Evolutionary conservation across 2,797 vertebrate genomes (phyloP), one percentile per base, ranked within the genome.

Genomic region (Hippocampus kuda): DNA sequence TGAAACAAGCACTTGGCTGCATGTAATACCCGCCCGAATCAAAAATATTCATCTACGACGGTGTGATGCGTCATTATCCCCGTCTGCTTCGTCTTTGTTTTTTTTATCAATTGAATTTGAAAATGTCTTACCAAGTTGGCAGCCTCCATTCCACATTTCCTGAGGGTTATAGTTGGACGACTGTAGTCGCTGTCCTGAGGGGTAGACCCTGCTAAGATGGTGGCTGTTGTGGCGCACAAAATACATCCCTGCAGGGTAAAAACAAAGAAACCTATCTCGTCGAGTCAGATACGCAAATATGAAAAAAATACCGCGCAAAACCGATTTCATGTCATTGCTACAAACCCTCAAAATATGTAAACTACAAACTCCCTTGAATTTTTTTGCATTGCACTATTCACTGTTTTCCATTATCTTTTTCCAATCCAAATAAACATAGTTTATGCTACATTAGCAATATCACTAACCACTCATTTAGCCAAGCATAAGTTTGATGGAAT

Each of bases 141-240:
- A 98, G 70, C 95, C 96, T 0, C 77, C 90, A 0, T 98, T 98
- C 95, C 96, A 99, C 96, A 98, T 97, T 63, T 97, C 94, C 88
- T 98, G 95, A 73, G 95, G 96, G 83, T 94, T 93, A 81, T 93
- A 98, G 90, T 99, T 98, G 81, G 96, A 94, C 0, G 97, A 98
- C 81, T 91, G 93, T 81, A 95, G 86, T 75, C 94, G 90, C 71
- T 94, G 88, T 18, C 93, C 94, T 77, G 91, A 89, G 0, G 95
- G 95, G 83, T 96, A 96, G 79, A 95, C 78, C 0, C 94, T 91
- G 82, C 92, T 94, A 59, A 96, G 91, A 11, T 94, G 91, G 48
- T 22, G 87, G 74, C 84, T 27, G 18, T 94, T 94, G 87, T 93
- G 93, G 73, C 73, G 92, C 1, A 93, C 86, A 65, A 96, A 92